Evolutionary conservation across 2,797 vertebrate genomes (phyloP), one percentile per base, ranked within the genome.

Genomic region (Galago senegalensis): DNA sequence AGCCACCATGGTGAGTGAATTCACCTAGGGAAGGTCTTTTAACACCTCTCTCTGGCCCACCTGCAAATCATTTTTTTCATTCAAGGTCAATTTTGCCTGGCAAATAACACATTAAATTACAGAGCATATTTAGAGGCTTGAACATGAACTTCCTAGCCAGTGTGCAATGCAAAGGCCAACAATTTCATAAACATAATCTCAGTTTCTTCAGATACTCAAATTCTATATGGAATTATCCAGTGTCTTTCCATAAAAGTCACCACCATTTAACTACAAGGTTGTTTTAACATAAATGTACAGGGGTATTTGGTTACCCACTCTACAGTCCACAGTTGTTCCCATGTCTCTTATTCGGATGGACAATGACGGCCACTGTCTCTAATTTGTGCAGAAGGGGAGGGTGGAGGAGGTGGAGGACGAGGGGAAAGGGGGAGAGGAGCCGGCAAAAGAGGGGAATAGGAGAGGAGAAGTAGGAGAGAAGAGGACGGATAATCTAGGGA

Each of bases 361-460:
- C 56, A 40, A 1, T 20, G 12, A 4, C 21, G 5, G 18, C 27
- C 9, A 1, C 0, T 56, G 21, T 65, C n/a, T 7, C 23, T 21
- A 27, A n/a, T 40, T 40, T 14, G 5, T 40, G 18, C 11, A 60
- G 2, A 43, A 29, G 20, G 18, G 17, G 11, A 34, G 21, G 58
- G 6, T 11, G 34, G 46, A 27, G 7, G 11, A n/a, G 23, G 12
- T 7, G 27, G 53, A 40, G 20, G 3, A 53, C 23, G 12, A 5
- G 29, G 4, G 11, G 3, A 3, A 20, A 7, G 9, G 9, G 1
- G 60, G 8, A 61, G 5, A 14, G 9, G 11, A 29, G 5, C 8
- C 2, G 13, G 11, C 13, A 61, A 61, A 20, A 6, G 31, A 0
- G 3, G 46, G 11, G 14, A 29, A 4, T 1, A 2, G 16, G 8